These are phyloP conservation scores for Lordiphosa fenestrarum DNA, from an alignment of 2,888 invertebrate genomes.

Conservation along the genomic window DNA sequence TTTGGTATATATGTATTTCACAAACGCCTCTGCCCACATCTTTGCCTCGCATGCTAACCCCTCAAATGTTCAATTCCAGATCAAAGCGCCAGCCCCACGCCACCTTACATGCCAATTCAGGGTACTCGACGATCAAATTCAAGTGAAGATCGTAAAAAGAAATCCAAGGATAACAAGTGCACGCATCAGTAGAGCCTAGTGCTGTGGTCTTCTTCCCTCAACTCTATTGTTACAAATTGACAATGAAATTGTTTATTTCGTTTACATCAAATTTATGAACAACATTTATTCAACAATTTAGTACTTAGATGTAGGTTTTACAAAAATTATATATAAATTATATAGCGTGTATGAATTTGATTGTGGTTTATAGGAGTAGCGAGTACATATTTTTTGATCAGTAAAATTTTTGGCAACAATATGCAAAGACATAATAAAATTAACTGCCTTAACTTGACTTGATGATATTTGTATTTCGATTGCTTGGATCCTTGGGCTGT, in stretches of 20 bases:
- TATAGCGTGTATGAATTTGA: slow-evolving; percentile 4
- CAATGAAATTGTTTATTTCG: slow-evolving; percentile 63
- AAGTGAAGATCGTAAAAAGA: slow-evolving; percentile 83
- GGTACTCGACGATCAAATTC: slow-evolving; percentile 86
- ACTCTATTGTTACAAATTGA: slow-evolving; percentile 23
- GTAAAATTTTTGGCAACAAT: too few species aligned
- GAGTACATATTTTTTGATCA: too few species aligned
- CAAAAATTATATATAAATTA: slow-evolving; percentile 2
- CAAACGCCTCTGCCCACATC: neutral
- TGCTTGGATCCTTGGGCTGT: too few species aligned
- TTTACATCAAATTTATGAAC: slow-evolving; percentile 5
- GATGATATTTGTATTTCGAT: too few species aligned
- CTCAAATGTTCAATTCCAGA: slow-evolving; percentile 69
- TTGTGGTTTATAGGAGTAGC: slow-evolving; percentile 2
- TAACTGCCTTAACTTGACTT: too few species aligned
- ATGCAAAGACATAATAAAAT: too few species aligned
- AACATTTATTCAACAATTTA: slow-evolving; percentile 35
- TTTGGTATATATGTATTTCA: slow-evolving; percentile 79
- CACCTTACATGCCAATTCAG: slow-evolving; percentile 90
- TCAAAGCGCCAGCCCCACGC: slow-evolving; percentile 82
- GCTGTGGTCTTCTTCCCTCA: slow-evolving; percentile 25
- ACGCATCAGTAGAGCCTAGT: slow-evolving; percentile 82
- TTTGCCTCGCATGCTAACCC: slow-evolving; percentile 18
- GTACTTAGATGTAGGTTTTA: slow-evolving; percentile 43
- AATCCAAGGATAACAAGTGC: slow-evolving; percentile 84